Percentiles rank a stretch among this genome's conserved stretches.
phyloP scores from a whole-genome alignment of 2,888 invertebrate genomes.

The Euspilapteryx auroguttella region DNA sequence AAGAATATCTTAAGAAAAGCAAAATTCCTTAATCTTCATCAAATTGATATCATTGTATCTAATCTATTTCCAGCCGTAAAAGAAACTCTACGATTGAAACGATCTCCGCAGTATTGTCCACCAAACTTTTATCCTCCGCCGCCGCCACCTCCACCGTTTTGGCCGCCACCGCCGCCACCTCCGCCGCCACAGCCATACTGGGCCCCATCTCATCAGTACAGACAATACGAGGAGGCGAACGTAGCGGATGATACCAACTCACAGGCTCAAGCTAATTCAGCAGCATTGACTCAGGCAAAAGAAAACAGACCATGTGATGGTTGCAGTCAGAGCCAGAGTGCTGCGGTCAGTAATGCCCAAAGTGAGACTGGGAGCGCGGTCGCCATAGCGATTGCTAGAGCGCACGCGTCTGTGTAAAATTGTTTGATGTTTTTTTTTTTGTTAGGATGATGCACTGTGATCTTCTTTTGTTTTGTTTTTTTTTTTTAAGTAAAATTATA shows the following conservation, averaged over 20 bases:
- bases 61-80: no score
- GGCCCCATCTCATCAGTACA: no score
- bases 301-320: not conserved
- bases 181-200: conserved; percentile 11
- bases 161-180: conserved; percentile 14
- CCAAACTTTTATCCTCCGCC: conserved; percentile 5
- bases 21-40: no score
- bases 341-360: conserved; percentile 23
- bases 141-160: conserved; percentile 8
- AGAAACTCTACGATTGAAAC: no score
- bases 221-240: conserved; percentile 7
- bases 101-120: no score
- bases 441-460: no score
- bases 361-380: conserved; percentile 23
- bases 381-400: conserved; percentile 24
- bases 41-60: no score
- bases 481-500: not conserved
- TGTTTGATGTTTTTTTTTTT: no score
- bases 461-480: not conserved
- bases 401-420: conserved; percentile 7
- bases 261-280: not conserved
- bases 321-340: conserved; percentile 7
- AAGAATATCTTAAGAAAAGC: no score
- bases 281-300: not conserved
- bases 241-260: not conserved